A percentile compares a stretch with the other conserved stretches of the same genome.
These are phyloP conservation scores for Sarcophaga carnaria DNA, from an alignment of 2,888 invertebrate species.

Conservation along the genomic window DNA sequence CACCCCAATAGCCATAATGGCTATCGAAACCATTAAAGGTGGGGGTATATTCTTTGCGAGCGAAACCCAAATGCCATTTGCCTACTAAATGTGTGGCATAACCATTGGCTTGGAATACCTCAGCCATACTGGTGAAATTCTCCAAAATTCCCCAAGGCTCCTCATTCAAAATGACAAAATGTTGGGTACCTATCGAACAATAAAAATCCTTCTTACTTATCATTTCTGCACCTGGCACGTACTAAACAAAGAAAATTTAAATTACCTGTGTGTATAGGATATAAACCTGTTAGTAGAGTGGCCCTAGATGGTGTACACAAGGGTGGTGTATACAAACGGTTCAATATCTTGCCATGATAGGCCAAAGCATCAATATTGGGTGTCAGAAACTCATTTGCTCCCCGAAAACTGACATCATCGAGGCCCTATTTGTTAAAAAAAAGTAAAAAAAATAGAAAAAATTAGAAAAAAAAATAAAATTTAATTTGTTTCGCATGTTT, in stretches of 20 bases:
- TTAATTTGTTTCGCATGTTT: background rate
- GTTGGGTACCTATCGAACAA: conserved; percentile 85
- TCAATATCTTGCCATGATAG: conserved; percentile 91
- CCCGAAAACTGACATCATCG: conserved; percentile 96
- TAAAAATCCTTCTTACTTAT: no score
- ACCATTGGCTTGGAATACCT: conserved; percentile 86
- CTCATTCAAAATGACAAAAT: conserved; percentile 86
- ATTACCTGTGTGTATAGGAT: conserved; percentile 90
- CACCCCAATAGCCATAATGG: conserved; percentile 92
- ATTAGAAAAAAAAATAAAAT: background rate
- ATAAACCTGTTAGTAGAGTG: conserved; percentile 92
- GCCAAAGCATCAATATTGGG: conserved; percentile 95
- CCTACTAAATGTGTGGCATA: conserved; percentile 93
- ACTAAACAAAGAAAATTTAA: no score
- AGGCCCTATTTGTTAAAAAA: conserved; percentile 85
- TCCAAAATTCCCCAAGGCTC: conserved; percentile 88
- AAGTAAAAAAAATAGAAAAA: background rate
- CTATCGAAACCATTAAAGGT: conserved; percentile 89
- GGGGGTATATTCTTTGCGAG: conserved; percentile 84
- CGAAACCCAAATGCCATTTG: conserved; percentile 95
- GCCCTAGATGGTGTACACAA: conserved; percentile 93
- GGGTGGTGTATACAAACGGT: conserved; percentile 90
- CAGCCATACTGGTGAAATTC: conserved; percentile 86
- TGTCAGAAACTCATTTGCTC: conserved; percentile 92
- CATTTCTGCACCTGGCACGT: no score